Evolutionary conservation across 2,888 invertebrate genomes (phyloP), one percentile per base, ranked within the genome.

Genomic region (Agrochola lychnidis): DNA sequence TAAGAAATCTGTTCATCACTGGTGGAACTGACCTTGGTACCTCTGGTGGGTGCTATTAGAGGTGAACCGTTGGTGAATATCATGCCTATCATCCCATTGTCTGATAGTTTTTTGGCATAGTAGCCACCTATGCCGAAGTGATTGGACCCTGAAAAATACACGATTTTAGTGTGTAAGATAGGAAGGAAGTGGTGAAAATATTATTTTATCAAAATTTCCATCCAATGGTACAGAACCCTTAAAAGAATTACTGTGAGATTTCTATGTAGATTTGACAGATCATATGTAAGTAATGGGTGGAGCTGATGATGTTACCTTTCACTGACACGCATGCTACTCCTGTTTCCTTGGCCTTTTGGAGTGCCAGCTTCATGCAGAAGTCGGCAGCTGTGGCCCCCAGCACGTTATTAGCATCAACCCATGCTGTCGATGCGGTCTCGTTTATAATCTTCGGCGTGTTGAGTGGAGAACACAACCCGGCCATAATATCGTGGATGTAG

Each of bases 41-140:
- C 51, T 66, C 78, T 73, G 5, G 78, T 78, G n/a, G 78, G 78
- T 25, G 78, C 81, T n/a, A 78, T 10, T 59, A 78, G 22, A 53
- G 78, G 78, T 30, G 73, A 66, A 14, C 74, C 64, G 45, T 78
- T 78, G 14, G 73, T 59, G 30, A 81, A 66, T 2, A 61, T 4
- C 19, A 78, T 0, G 53, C 78, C 78, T 73, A 78, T 51, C 78
- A 81, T 45, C 7, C 81, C 78, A 0, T 0, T 0, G 10, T 48
- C 4, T 14, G 81, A 22, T 10, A 81, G 2, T 61, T 36, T 81
- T 1, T 14, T 40, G n/a, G 57, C 74, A 74, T 81, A 78, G 74
- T 53, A 78, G 3, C 78, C 78, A 53, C 78, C 19, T 53, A 78
- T 61, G 19, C 78, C 78, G 45, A 59, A 78, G 53, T 78, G 64